Evolutionary conservation across 2,113 vertebrate genomes (phyloP), one percentile per base, ranked within the genome.

Genomic region (Conger conger): DNA sequence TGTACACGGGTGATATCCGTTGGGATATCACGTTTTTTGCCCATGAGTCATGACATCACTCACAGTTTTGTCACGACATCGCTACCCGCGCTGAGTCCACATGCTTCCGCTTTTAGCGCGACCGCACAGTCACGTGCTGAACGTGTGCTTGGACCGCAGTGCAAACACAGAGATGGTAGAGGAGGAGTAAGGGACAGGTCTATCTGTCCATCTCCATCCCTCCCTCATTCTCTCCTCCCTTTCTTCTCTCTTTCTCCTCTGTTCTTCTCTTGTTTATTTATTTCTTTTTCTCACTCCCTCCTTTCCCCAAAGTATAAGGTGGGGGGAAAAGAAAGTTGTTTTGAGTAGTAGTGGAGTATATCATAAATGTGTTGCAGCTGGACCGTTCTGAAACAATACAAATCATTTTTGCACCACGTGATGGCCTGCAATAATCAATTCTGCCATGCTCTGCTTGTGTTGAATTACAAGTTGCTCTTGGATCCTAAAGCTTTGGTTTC

Each of bases 381-480:
- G 78, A 18, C 3, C 36, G 37, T 86, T 79, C 27, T 83, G n/a
- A 68, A 63, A 36, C 15, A 79, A 83, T 79, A 84, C 45, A 30
- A 17, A n/a, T 83, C 5, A 42, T 83, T 27, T 33, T 35, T 30
- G 27, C 36, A 20, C 3, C 30, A 18, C 36, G 1, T 40, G 27
- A 79, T 36, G 37, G 38, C 37, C 27, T 35, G n/a, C 11, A 13
- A 33, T 23, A 30, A 33, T 73, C 68, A 33, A 73, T 73, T 0
- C 68, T 11, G 68, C 57, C 20, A 7, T 0, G 18, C 82, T 36
- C 8, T 23, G n/a, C 40, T 76, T 20, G 23, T 11, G 13, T 73
- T 33, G 68, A 38, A 27, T 15, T 18, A 63, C 35, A 83, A 35
- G 33, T n/a, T 13, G 68, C 38, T 6, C 78, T 27, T 36, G 38